Conservation (phyloP, 92 coral and sea anemone species). For the Phymanthus crucifer region DNA sequence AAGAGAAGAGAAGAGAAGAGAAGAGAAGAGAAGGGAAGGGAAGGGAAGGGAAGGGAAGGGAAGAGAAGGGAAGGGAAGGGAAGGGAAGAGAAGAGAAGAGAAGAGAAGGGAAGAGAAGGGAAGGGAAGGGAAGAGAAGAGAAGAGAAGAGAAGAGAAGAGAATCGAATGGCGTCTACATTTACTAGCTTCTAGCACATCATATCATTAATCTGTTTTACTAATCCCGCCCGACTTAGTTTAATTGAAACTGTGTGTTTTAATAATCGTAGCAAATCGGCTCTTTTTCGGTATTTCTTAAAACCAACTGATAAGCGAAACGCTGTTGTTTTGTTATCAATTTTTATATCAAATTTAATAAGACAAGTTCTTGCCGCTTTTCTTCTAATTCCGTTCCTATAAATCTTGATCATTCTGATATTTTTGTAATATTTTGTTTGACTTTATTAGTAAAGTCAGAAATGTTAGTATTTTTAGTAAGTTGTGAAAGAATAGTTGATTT, state of each 20-base stretch:
- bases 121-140: background rate
- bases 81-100: background rate
- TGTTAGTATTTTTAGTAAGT: background rate
- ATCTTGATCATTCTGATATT: background rate
- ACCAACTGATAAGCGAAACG: background rate
- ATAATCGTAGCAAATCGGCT: conserved; percentile 16
- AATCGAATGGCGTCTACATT: background rate
- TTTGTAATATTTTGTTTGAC: background rate
- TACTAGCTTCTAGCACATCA: too few species aligned
- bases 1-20: conserved; percentile 8
- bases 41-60: background rate
- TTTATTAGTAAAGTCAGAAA: background rate
- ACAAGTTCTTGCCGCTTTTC: background rate
- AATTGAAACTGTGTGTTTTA: conserved; percentile 15
- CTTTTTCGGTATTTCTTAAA: conserved; percentile 11
- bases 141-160: conserved; percentile 10
- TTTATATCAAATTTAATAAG: conserved; percentile 2
- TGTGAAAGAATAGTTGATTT: too few species aligned
- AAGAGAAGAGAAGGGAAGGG: background rate
- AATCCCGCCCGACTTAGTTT: background rate
- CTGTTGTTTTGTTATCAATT: background rate
- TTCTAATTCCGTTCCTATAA: background rate
- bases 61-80: background rate
- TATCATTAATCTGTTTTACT: background rate
- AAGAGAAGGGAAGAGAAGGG: background rate